phyloP scores from a whole-genome alignment of 2,113 vertebrate species.

The Cyprinodon brontotheroides region DNA sequence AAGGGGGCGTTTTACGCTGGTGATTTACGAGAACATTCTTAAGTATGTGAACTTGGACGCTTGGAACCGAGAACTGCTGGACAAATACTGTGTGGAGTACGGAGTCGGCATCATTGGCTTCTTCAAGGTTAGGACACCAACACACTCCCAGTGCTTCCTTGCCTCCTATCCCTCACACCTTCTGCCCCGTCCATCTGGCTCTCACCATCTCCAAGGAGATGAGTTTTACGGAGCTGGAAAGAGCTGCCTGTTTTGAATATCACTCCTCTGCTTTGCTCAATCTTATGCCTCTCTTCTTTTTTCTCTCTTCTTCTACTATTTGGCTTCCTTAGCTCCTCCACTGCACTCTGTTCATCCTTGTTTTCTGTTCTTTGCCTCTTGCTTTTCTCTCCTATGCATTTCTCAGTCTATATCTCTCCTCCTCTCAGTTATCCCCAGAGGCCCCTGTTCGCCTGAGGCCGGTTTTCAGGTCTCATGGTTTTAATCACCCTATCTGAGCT shows the following conservation, averaged over 20 bases:
- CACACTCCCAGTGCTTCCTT: constrained; percentile 37
- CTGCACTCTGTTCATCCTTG: constrained; percentile 26
- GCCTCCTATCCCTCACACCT: constrained; percentile 61
- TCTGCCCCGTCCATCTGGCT: constrained; percentile 74
- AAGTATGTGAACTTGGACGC: constrained; percentile 97
- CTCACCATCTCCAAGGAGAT: constrained; percentile 64
- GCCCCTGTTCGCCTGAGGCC: constrained; percentile 59
- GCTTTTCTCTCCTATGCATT: constrained; percentile 7
- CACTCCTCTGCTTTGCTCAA: constrained; percentile 42
- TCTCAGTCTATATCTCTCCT: constrained; percentile 10
- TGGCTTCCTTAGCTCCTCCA: constrained; percentile 25
- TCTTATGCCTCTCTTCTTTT: constrained; percentile 31
- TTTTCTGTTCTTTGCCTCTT: constrained; percentile 27
- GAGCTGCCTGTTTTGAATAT: constrained; percentile 58
- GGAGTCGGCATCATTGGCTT: constrained; percentile 97
- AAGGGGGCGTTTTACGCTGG: constrained; percentile 90
- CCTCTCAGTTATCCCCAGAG: constrained; percentile 45
- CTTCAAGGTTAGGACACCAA: constrained; percentile 88
- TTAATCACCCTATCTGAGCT: constrained; percentile 61
- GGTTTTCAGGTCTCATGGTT: constrained; percentile 65
- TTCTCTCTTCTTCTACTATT: constrained; percentile 35
- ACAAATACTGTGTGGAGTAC: constrained; percentile 98
- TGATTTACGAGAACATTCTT: constrained; percentile 97
- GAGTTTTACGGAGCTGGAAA: constrained; percentile 66
- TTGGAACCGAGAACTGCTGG: constrained; percentile 98